Conservation (phyloP, 1,140 invertebrate genomes). For the Microplitis demolitor region DNA sequence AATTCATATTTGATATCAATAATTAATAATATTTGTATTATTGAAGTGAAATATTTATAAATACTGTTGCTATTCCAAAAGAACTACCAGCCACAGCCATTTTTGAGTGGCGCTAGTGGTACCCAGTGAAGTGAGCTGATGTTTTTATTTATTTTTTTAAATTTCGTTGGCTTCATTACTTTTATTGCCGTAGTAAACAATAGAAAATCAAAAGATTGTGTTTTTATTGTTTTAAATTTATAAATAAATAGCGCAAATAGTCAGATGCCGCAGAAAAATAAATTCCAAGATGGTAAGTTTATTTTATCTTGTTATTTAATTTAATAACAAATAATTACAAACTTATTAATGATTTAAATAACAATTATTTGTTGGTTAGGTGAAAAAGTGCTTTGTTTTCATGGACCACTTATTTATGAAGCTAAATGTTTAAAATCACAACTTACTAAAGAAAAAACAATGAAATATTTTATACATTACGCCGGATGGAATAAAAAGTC, state of each 20-base stretch:
- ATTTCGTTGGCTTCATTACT: too few relatives aligned
- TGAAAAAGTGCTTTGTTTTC: conserved; percentile 95
- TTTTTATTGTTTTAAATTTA: not conserved
- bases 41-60: too few relatives aligned
- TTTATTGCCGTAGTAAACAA: not conserved
- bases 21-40: too few relatives aligned
- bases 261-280: conserved; percentile 55
- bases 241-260: not conserved
- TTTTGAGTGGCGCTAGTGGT: too few relatives aligned
- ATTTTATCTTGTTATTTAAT: conserved; percentile 4
- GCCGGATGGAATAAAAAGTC: conserved; percentile 98
- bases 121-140: too few relatives aligned
- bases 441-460: conserved; percentile 80
- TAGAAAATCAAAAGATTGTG: not conserved
- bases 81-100: too few relatives aligned
- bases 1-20: too few relatives aligned
- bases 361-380: conserved; percentile 63
- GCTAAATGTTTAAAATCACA: conserved; percentile 91
- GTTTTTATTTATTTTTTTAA: too few relatives aligned
- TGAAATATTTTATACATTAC: conserved; percentile 95
- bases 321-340: not conserved
- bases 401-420: conserved; percentile 93
- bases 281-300: conserved; percentile 55
- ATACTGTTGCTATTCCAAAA: too few relatives aligned
- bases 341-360: not conserved